Percentiles rank a stretch among this genome's conserved stretches.
These are phyloP conservation scores for Chromobotia macracanthus DNA, from an alignment of 2,797 vertebrate genomes.

Conservation along the genomic window DNA sequence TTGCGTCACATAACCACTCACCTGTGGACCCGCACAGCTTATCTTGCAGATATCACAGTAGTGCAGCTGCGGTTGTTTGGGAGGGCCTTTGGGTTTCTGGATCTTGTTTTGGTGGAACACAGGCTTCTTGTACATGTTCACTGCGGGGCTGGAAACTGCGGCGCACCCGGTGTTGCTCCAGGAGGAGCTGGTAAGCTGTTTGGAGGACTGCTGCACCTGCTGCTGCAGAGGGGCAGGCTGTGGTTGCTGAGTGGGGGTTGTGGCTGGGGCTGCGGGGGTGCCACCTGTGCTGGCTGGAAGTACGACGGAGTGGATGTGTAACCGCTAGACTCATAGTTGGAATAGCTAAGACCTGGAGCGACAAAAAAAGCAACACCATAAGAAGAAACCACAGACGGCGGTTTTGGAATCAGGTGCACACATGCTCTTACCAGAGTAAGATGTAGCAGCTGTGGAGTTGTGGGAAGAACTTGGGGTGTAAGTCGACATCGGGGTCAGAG, in stretches of 20 bases:
- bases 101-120: constrained; percentile 75
- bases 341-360: constrained; percentile 70
- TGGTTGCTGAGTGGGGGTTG: constrained; percentile 64
- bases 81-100: constrained; percentile 76
- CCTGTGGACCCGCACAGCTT: constrained; percentile 87
- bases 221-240: constrained; percentile 60
- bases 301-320: constrained; percentile 76
- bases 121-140: constrained; percentile 73
- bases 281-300: constrained; percentile 74
- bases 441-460: constrained; percentile 70
- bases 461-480: constrained; percentile 77
- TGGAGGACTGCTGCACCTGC: constrained; percentile 58
- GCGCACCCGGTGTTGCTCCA: constrained; percentile 75
- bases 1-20: constrained; percentile 59
- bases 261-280: constrained; percentile 52
- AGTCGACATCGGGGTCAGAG: constrained; percentile 73
- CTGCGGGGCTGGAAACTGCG: constrained; percentile 66
- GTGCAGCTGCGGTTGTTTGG: constrained; percentile 81
- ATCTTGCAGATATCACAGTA: constrained; percentile 90
- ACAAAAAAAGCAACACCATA: constrained; percentile 26
- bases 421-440: constrained; percentile 73
- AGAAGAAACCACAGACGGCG: not conserved
- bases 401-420: not conserved
- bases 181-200: constrained; percentile 73
- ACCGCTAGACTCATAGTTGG: constrained; percentile 69